These are phyloP conservation scores for Battus philenor DNA, from an alignment of 1,140 invertebrate genomes.

Conservation along the genomic window DNA sequence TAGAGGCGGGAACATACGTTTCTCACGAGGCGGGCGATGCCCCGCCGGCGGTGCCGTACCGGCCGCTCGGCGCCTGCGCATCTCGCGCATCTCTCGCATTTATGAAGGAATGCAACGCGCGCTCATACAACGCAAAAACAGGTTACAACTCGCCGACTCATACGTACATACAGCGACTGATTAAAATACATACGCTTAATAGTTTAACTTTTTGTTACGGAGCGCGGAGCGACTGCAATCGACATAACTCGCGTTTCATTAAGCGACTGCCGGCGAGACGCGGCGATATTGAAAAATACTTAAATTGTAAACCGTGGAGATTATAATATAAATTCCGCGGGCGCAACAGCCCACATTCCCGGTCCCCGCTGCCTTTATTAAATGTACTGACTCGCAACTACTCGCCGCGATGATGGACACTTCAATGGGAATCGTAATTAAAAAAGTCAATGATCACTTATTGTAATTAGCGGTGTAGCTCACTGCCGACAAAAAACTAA, in stretches of 20 bases:
- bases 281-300: conserved; percentile 43
- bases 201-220: conserved; percentile 41
- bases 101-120: conserved; percentile 53
- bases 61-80: conserved; percentile 22
- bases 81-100: conserved; percentile 30
- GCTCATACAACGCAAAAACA: conserved; percentile 42
- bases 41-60: conserved; percentile 31
- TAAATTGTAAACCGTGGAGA: conserved; percentile 41
- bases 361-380: conserved; percentile 49
- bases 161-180: conserved; percentile 26
- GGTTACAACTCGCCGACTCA: conserved; percentile 36
- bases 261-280: conserved; percentile 19
- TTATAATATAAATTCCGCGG: conserved; percentile 63
- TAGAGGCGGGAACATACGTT: conserved; percentile 68
- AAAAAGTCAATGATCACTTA: conserved; percentile 72
- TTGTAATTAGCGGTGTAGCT: conserved; percentile 69
- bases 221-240: conserved; percentile 15
- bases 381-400: conserved; percentile 68
- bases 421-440: conserved; percentile 67
- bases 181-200: conserved; percentile 47
- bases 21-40: conserved; percentile 58
- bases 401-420: conserved; percentile 56
- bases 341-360: conserved; percentile 50
- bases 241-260: conserved; percentile 25
- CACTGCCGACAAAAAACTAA: conserved; percentile 61